These are phyloP conservation scores for Euschistus heros DNA, from an alignment of 1,140 invertebrate species.

Conservation along the genomic window DNA sequence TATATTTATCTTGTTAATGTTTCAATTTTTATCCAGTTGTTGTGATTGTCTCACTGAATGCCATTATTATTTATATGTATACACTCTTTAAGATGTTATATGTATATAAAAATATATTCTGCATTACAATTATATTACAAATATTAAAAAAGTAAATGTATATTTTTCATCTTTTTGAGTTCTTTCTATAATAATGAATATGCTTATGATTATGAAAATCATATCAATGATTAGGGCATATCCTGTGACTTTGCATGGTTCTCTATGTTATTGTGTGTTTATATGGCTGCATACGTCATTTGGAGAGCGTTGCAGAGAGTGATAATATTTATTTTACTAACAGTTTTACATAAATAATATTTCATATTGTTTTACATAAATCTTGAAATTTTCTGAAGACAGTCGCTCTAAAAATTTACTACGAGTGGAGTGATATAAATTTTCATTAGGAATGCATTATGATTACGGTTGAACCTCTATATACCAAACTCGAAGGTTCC, in stretches of 20 bases:
- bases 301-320: constrained; percentile 8
- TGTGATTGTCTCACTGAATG: constrained; percentile 1
- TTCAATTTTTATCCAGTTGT: background rate
- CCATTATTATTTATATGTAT: background rate
- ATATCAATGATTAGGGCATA: constrained; percentile 5
- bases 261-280: constrained; percentile 1
- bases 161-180: constrained; percentile 10
- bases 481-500: no score
- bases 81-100: background rate
- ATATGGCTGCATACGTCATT: constrained; percentile 3
- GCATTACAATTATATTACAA: constrained; percentile 5
- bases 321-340: background rate
- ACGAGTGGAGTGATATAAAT: no score
- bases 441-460: no score
- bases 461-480: no score
- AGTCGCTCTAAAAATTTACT: no score
- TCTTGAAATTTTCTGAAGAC: no score
- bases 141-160: constrained; percentile 9
- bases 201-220: background rate
- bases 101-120: constrained; percentile 1
- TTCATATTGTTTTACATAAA: no score
- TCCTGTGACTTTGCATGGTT: constrained; percentile 3
- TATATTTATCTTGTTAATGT: constrained; percentile 2
- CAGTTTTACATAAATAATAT: no score
- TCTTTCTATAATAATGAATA: background rate